These are phyloP conservation scores for Ernsta delagoae DNA, from an alignment of 2,888 invertebrate genomes.

Conservation along the genomic window DNA sequence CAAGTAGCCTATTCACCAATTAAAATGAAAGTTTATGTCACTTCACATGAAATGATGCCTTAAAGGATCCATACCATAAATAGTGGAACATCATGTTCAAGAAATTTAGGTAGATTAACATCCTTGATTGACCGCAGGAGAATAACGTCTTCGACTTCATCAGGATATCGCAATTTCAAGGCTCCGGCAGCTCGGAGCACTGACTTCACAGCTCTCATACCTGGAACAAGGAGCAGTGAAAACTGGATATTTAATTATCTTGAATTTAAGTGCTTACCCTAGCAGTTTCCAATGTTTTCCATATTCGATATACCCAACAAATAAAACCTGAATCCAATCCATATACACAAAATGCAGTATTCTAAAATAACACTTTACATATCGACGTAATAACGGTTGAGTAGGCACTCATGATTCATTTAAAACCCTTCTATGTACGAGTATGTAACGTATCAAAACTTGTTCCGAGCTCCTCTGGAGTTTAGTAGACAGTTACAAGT, in stretches of 20 bases:
- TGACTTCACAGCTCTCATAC: slow-evolving; percentile 97
- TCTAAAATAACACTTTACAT: no score
- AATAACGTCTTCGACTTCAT: slow-evolving; percentile 94
- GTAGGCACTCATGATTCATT: not conserved
- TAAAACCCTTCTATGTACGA: no score
- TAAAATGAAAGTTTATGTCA: no score
- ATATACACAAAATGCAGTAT: no score
- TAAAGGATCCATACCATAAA: slow-evolving; percentile 86
- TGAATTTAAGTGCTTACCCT: not conserved
- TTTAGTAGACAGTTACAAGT: not conserved
- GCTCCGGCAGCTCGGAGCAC: slow-evolving; percentile 96
- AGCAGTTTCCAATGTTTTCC: not conserved
- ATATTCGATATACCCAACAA: not conserved
- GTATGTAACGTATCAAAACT: slow-evolving; percentile 12
- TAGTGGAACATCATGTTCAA: slow-evolving; percentile 94
- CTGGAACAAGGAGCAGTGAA: slow-evolving; percentile 53
- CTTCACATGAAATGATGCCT: no score
- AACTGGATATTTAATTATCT: no score
- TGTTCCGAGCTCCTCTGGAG: not conserved
- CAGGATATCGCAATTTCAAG: slow-evolving; percentile 94
- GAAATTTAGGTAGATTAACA: slow-evolving; percentile 97
- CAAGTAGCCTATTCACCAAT: no score
- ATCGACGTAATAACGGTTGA: no score
- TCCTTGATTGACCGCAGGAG: slow-evolving; percentile 96
- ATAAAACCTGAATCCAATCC: no score